Percentiles rank a stretch among this genome's conserved stretches.
These are phyloP conservation scores for Notolepis coatsorum DNA, from an alignment of 2,797 vertebrate species.

Conservation along the genomic window DNA sequence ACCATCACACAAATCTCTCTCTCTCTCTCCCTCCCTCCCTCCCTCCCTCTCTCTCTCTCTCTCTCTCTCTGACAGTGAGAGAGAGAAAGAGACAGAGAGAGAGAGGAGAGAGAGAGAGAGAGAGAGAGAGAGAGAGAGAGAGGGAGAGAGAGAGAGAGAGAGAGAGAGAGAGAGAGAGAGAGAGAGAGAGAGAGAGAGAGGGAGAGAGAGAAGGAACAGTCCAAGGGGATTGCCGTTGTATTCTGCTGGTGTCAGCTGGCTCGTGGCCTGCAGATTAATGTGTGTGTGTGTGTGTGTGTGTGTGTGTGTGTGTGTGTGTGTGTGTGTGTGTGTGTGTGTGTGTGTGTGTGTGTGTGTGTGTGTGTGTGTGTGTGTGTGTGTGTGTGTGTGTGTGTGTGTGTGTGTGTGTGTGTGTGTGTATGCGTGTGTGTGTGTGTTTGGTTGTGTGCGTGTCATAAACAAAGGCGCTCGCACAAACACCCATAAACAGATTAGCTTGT, in stretches of 20 bases:
- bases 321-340: slow-evolving; percentile 29
- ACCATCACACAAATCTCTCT: no score
- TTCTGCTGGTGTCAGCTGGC: slow-evolving; percentile 80
- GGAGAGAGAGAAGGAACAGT: slow-evolving; percentile 28
- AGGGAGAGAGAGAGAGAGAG: slow-evolving; percentile 14
- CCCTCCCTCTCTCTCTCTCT: no score
- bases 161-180: slow-evolving; percentile 23
- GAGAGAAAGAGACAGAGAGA: slow-evolving; percentile 3
- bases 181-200: slow-evolving; percentile 9
- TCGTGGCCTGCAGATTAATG: slow-evolving; percentile 76
- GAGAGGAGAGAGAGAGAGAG: slow-evolving; percentile 9
- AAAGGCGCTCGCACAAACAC: slow-evolving; percentile 72
- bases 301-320: neutral
- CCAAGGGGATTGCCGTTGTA: slow-evolving; percentile 67
- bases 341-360: slow-evolving; percentile 3
- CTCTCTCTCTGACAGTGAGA: neutral
- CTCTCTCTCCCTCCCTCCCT: no score
- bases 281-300: slow-evolving; percentile 1
- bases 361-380: slow-evolving; percentile 10
- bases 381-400: neutral
- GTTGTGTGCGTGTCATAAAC: slow-evolving; percentile 61
- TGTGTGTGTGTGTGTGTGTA: slow-evolving; percentile 1
- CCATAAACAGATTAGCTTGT: slow-evolving; percentile 80
- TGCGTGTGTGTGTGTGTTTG: slow-evolving; percentile 11
- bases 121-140: slow-evolving; percentile 6